Evolutionary conservation across 2,888 invertebrate genomes (phyloP).

Genomic region (Agrotis ipsilon): DNA sequence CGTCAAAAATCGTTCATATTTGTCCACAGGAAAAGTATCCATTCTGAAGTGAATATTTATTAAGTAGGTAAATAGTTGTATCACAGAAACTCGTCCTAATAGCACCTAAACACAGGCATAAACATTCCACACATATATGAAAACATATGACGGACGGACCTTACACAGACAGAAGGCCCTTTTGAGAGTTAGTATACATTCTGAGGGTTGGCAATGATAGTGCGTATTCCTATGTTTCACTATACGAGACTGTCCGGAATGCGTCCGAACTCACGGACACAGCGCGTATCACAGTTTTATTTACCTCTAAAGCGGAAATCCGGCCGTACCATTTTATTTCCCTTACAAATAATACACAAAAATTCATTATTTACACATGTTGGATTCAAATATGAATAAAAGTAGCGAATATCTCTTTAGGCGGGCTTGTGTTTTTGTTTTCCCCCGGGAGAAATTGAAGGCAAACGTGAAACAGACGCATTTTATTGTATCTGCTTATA

Average conservation of each 20-base stretch:
- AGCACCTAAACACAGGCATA: not conserved
- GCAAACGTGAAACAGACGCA: slow-evolving; percentile 69
- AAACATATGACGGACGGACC: not conserved
- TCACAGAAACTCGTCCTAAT: too few relatives aligned
- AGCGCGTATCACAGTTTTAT: slow-evolving; percentile 22
- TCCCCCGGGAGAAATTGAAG: slow-evolving; percentile 68
- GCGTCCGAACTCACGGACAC: slow-evolving; percentile 19
- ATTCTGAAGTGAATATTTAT: too few relatives aligned
- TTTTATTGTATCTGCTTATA: slow-evolving; percentile 73
- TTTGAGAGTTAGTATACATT: slow-evolving; percentile 27
- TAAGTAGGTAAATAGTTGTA: too few relatives aligned
- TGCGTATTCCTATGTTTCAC: slow-evolving; percentile 39
- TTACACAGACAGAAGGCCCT: not conserved
- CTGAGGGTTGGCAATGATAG: slow-evolving; percentile 23
- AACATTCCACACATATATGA: not conserved
- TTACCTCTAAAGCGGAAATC: slow-evolving; percentile 29
- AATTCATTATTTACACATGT: slow-evolving; percentile 53
- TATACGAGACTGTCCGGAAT: slow-evolving; percentile 27
- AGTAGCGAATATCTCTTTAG: slow-evolving; percentile 53
- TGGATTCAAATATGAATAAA: slow-evolving; percentile 57
- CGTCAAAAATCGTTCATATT: too few relatives aligned
- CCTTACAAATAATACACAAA: slow-evolving; percentile 43
- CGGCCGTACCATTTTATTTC: slow-evolving; percentile 31
- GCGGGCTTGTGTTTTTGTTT: slow-evolving; percentile 51
- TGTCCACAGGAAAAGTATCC: too few relatives aligned